Evolutionary conservation across 2,113 vertebrate genomes (phyloP).

Genomic region (Noturus placidus): DNA sequence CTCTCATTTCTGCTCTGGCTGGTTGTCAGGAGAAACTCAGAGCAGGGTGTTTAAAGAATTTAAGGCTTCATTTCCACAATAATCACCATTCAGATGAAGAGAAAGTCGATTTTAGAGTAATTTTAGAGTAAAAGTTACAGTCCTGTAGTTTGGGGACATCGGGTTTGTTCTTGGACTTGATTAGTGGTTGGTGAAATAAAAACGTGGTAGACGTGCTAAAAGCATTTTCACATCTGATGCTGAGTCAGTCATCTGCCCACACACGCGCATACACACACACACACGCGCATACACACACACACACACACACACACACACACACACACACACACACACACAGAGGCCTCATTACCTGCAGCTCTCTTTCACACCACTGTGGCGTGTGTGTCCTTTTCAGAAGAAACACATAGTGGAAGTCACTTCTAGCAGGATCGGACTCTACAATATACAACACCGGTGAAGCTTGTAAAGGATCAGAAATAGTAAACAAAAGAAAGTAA

Average conservation of each 20-base stretch:
- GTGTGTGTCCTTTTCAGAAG: not conserved
- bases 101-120: not conserved
- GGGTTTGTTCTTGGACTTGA: slow-evolving; percentile 16
- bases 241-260: slow-evolving; percentile 19
- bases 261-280: slow-evolving; percentile 1
- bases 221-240: slow-evolving; percentile 15
- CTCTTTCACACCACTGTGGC: not conserved
- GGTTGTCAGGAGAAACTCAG: not conserved
- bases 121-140: not conserved
- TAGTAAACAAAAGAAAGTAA: not conserved
- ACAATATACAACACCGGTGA: not conserved
- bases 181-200: slow-evolving; percentile 17
- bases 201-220: slow-evolving; percentile 15
- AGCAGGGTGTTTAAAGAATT: not conserved
- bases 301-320: slow-evolving; percentile 8
- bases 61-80: not conserved
- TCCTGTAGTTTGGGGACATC: not conserved
- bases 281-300: slow-evolving; percentile 18
- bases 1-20: not conserved
- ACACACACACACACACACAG: not conserved
- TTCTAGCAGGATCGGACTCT: not conserved
- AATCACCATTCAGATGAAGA: not conserved
- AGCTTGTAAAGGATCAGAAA: not conserved
- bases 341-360: not conserved
- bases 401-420: not conserved